Evolutionary conservation across 2,888 invertebrate genomes (phyloP), one percentile per base, ranked within the genome.

Genomic region (Eupeodes latifasciatus): DNA sequence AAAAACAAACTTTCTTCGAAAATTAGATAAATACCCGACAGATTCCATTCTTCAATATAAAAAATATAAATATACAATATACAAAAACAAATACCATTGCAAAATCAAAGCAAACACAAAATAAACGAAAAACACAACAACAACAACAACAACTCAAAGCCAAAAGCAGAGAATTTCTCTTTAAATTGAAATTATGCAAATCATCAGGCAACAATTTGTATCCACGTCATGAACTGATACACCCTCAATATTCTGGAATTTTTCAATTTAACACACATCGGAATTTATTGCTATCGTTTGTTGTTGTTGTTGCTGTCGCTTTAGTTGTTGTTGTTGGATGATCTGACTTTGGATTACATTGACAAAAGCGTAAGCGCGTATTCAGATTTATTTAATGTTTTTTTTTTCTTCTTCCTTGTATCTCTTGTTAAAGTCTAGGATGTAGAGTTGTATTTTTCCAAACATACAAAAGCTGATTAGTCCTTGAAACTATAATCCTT

Each of bases 221-320:
- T 90, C 89, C 86, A 81, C 88, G 90, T 90, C 90, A 83, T 81
- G 81, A 87, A 82, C 82, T 80, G 82, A 80, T 90, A 90, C 89
- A 89, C 86, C 76, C 88, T 81, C 88, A 85, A 88, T 85, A 85
- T 85, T 85, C 78, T 71, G 89, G 90, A 90, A 90, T 90, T 90
- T 90, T 90, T 90, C 90, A 90, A 90, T 90, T 90, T 90, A 89
- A 90, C 90, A 90, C 90, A 90, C 90, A 89, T 90, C 83, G 89
- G 89, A 90, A 88, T 88, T 88, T 88, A 88, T 88, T 55, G 88
- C 84, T 88, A 78, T 81, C 77, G 81, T 47, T 81, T 51, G 51
- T 69, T 51, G 51, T 69, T 44, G 44, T 62, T 62, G 14, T 16
- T 34, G 69, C 27, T 27, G 27, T 27, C 27, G 27, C 27, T 27